Conservation (phyloP, 2,113 vertebrate genomes). For the Tetrax tetrax region DNA sequence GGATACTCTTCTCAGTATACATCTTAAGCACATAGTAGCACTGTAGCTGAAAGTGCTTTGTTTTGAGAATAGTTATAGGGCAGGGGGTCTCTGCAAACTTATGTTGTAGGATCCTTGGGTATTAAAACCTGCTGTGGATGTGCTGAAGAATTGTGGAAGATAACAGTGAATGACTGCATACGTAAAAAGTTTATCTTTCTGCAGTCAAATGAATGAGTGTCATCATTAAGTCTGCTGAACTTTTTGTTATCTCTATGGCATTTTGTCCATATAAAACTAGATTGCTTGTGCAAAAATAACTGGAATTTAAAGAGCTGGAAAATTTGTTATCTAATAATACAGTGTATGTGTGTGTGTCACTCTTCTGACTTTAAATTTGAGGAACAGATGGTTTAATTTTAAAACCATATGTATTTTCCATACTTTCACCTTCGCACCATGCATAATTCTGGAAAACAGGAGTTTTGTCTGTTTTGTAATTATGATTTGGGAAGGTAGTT, state of each 20-base stretch:
- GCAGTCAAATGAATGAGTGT: neutral
- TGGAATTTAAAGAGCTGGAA: neutral
- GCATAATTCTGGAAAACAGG: neutral
- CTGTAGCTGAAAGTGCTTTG: neutral
- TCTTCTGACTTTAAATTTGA: neutral
- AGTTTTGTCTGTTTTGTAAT: neutral
- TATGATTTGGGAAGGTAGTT: neutral
- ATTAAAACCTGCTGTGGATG: neutral
- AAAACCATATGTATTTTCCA: neutral
- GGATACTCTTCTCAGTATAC: neutral
- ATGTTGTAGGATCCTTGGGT: neutral
- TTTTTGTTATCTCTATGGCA: neutral
- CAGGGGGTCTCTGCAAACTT: neutral
- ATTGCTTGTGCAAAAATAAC: neutral
- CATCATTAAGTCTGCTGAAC: neutral
- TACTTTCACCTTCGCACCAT: neutral
- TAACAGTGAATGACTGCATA: neutral
- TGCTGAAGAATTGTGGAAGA: neutral
- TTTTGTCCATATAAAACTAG: neutral
- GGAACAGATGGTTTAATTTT: neutral
- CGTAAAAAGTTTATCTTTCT: neutral
- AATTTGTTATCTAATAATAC: neutral
- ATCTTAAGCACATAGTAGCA: neutral
- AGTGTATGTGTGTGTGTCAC: neutral
- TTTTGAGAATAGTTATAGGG: neutral